Conservation (phyloP, 1,140 invertebrate species). For the Drosophila malerkotliana region DNA sequence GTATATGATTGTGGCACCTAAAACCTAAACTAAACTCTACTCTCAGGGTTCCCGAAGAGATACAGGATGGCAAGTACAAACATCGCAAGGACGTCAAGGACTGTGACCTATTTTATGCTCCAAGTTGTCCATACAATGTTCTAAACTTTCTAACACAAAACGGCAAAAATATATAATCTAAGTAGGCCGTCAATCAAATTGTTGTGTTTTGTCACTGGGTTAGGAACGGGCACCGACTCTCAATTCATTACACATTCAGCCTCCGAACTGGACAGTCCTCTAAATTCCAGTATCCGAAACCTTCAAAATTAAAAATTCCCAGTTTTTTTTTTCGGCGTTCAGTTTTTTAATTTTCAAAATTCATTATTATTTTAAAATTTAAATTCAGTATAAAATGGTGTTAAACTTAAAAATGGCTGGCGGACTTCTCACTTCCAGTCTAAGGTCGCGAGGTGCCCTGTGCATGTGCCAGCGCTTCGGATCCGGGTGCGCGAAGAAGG, state of each 20-base stretch:
- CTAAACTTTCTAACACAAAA: constrained; percentile 53
- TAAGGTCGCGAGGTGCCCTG: neutral
- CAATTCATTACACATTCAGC: constrained; percentile 5
- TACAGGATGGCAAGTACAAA: constrained; percentile 46
- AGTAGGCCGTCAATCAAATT: constrained; percentile 30
- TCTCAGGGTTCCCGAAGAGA: constrained; percentile 47
- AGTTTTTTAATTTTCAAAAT: neutral
- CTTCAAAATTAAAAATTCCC: constrained; percentile 24
- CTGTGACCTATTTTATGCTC: constrained; percentile 47
- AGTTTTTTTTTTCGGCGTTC: neutral
- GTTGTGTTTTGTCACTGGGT: neutral
- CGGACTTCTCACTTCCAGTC: neutral
- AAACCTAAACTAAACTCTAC: neutral
- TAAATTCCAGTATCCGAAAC: constrained; percentile 3
- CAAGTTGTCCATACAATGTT: constrained; percentile 54
- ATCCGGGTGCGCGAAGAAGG: constrained; percentile 21
- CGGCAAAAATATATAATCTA: neutral
- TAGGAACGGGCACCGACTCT: neutral
- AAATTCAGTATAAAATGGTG: neutral
- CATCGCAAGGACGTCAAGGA: constrained; percentile 25
- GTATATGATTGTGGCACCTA: neutral
- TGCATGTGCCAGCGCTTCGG: neutral
- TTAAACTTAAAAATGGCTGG: neutral
- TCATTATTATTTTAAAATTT: neutral
- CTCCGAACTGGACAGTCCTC: constrained; percentile 1